Conservation (phyloP, 2,113 vertebrate genomes). For the Zosterops japonicus region DNA sequence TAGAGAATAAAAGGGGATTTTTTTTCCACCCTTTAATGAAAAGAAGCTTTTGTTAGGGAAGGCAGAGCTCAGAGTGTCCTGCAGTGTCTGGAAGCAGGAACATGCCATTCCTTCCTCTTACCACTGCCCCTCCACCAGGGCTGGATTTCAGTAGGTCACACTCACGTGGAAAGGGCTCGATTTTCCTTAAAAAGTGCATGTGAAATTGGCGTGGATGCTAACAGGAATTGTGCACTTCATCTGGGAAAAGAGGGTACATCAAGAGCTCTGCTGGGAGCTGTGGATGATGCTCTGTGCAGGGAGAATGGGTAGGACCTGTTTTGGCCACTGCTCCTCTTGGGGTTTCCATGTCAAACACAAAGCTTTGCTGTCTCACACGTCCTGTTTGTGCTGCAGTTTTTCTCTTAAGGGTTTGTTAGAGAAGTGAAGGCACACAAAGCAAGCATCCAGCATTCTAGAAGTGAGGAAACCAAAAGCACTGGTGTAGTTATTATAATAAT, state of each 20-base stretch:
- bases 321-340: accelerated
- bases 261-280: background rate
- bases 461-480: background rate
- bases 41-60: conserved; percentile 60
- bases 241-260: accelerated
- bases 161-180: accelerated
- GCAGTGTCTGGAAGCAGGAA: background rate
- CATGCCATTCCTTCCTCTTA: background rate
- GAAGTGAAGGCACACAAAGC: background rate
- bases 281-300: accelerated
- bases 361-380: accelerated
- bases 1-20: conserved; percentile 27
- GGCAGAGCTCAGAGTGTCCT: background rate
- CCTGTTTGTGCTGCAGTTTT: background rate
- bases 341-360: background rate
- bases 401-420: background rate
- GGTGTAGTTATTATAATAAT: background rate
- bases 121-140: background rate
- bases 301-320: background rate
- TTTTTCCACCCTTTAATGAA: conserved; percentile 36
- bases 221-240: accelerated
- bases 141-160: background rate
- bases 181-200: background rate
- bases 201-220: background rate
- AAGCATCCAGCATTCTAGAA: background rate